A percentile compares a stretch with the other conserved stretches of the same genome.
Evolutionary conservation across 2,113 vertebrate genomes (phyloP).

Genomic region (Tachysurus vachellii): DNA sequence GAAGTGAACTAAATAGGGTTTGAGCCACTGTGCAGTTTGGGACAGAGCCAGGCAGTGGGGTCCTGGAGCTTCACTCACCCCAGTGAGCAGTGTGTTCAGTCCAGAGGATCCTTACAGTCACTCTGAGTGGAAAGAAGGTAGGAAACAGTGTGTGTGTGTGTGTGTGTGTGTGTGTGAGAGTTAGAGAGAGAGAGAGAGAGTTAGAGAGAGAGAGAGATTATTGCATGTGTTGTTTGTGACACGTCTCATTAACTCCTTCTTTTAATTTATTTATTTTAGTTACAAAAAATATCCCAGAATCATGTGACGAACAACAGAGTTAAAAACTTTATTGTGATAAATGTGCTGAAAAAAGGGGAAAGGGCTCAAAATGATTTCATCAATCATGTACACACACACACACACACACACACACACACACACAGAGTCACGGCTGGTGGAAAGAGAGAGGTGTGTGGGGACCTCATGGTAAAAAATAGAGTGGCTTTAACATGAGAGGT

Average conservation of each 20-base stretch:
- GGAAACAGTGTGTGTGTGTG: neutral
- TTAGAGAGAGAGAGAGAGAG: no score
- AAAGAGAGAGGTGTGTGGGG: neutral
- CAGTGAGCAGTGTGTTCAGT: constrained; percentile 8
- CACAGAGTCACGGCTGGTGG: neutral
- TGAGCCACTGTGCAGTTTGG: neutral
- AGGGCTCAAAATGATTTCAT: neutral
- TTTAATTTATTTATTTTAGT: neutral
- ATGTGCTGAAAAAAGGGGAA: neutral
- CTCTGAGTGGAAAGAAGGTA: constrained; percentile 1
- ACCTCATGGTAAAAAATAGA: constrained; percentile 48
- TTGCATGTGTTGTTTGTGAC: neutral
- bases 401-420: neutral
- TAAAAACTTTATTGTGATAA: neutral
- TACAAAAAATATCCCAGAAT: neutral
- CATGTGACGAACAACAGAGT: neutral
- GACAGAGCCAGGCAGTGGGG: neutral
- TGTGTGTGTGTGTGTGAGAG: neutral
- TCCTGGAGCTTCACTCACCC: neutral
- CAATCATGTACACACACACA: neutral
- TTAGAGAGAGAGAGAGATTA: neutral
- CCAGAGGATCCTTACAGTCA: neutral
- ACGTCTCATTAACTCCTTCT: neutral
- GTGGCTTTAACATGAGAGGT: constrained; percentile 34
- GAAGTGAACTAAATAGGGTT: neutral